Percentiles rank a stretch among this genome's conserved stretches.
phyloP scores from a whole-genome alignment of 2,113 vertebrate genomes.

The Gasterosteus aculeatus region DNA sequence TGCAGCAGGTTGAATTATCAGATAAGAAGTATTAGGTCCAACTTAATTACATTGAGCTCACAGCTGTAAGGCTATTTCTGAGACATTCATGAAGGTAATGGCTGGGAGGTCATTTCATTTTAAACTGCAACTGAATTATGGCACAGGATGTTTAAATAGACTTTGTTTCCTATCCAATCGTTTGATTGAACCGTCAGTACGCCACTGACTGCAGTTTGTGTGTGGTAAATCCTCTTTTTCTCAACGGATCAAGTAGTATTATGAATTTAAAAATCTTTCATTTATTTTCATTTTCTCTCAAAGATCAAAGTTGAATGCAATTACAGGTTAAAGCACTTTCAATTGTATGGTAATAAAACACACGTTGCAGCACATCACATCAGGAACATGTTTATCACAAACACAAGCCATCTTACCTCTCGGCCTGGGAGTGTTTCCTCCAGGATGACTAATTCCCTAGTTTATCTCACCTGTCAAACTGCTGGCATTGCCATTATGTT shows the following conservation, averaged over 20 bases:
- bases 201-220: not conserved
- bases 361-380: slow-evolving; percentile 1
- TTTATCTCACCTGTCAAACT: slow-evolving; percentile 59
- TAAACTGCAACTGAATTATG: slow-evolving; percentile 14
- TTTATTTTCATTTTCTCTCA: not conserved
- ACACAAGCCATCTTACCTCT: not conserved
- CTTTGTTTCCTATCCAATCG: slow-evolving; percentile 2
- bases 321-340: not conserved
- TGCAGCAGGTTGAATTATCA: slow-evolving; percentile 63
- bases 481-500: slow-evolving; percentile 43
- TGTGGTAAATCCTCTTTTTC: not conserved
- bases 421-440: not conserved
- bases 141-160: slow-evolving; percentile 9
- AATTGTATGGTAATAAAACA: slow-evolving; percentile 15
- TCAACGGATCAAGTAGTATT: not conserved
- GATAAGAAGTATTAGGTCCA: slow-evolving; percentile 57
- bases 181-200: not conserved
- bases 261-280: not conserved
- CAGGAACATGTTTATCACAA: slow-evolving; percentile 23
- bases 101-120: not conserved
- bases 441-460: slow-evolving; percentile 46
- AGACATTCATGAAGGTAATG: slow-evolving; percentile 42
- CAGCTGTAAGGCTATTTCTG: slow-evolving; percentile 50
- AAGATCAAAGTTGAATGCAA: slow-evolving; percentile 3
- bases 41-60: slow-evolving; percentile 66